Evolutionary conservation across 2,113 vertebrate species (phyloP).

Genomic region (Plecturocebus donacophilus): DNA sequence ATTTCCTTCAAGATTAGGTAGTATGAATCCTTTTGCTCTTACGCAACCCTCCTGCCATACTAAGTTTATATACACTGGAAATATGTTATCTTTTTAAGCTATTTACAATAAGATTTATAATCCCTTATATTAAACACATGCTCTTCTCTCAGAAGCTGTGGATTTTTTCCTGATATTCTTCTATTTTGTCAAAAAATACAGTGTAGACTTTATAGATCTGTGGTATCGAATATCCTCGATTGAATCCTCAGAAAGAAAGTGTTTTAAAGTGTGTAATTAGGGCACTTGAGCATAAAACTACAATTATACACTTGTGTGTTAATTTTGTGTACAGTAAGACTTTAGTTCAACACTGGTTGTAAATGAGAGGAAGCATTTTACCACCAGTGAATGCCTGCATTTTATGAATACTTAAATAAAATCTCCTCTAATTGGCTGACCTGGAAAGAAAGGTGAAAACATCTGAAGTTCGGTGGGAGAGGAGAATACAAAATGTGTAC

Average conservation of each 20-base stretch:
- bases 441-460: constrained; percentile 51
- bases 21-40: not conserved
- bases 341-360: constrained; percentile 78
- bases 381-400: constrained; percentile 62
- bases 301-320: constrained; percentile 86
- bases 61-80: not conserved
- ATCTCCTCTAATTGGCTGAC: constrained; percentile 67
- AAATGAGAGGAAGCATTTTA: constrained; percentile 79
- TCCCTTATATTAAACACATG: not conserved
- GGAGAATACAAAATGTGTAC: not conserved
- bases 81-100: not conserved
- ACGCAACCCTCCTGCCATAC: not conserved
- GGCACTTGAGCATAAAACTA: constrained; percentile 84
- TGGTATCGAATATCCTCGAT: constrained; percentile 73
- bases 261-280: constrained; percentile 83
- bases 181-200: constrained; percentile 75
- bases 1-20: not conserved
- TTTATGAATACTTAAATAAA: constrained; percentile 76
- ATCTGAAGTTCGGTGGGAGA: not conserved
- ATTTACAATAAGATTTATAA: not conserved
- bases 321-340: constrained; percentile 83
- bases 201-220: constrained; percentile 64
- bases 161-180: constrained; percentile 38
- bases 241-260: constrained; percentile 77
- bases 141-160: not conserved